These are phyloP conservation scores for Epicauta chinensis DNA, from an alignment of 1,140 invertebrate genomes.

Conservation along the genomic window DNA sequence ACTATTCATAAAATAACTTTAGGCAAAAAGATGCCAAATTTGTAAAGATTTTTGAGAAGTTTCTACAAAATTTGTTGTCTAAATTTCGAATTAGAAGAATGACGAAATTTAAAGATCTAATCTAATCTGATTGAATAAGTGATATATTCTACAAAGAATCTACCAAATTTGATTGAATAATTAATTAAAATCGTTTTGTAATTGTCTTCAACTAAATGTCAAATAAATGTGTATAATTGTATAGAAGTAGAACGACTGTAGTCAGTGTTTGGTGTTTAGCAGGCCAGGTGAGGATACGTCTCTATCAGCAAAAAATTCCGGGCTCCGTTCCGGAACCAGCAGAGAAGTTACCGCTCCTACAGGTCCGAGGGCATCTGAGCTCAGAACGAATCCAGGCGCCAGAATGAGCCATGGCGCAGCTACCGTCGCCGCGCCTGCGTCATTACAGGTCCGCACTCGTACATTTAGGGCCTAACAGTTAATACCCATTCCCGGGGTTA, in stretches of 20 bases:
- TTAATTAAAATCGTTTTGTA: not conserved
- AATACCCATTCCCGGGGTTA: constrained; percentile 6
- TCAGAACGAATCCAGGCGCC: constrained; percentile 29
- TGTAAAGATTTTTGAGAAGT: no score
- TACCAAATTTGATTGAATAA: no score
- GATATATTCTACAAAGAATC: no score
- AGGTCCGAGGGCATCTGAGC: constrained; percentile 19
- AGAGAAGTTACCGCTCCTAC: constrained; percentile 17
- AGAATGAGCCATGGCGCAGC: constrained; percentile 57
- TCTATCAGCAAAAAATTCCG: constrained; percentile 5
- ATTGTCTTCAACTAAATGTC: not conserved
- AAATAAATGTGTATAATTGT: not conserved
- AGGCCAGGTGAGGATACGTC: constrained; percentile 26
- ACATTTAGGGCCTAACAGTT: constrained; percentile 12
- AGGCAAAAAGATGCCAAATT: no score
- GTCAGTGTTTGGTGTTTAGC: constrained; percentile 37
- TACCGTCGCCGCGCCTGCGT: constrained; percentile 57
- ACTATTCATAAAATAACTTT: no score
- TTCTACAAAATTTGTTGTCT: no score
- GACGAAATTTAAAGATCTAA: no score
- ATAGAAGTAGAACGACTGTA: constrained; percentile 8
- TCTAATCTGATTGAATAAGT: no score
- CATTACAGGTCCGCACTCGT: constrained; percentile 53
- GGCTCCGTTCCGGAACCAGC: not conserved
- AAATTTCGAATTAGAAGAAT: no score